A percentile compares a stretch with the other conserved stretches of the same genome.
Conservation (phyloP, 2,888 invertebrate species). For the Linhomoeus sp. region DNA sequence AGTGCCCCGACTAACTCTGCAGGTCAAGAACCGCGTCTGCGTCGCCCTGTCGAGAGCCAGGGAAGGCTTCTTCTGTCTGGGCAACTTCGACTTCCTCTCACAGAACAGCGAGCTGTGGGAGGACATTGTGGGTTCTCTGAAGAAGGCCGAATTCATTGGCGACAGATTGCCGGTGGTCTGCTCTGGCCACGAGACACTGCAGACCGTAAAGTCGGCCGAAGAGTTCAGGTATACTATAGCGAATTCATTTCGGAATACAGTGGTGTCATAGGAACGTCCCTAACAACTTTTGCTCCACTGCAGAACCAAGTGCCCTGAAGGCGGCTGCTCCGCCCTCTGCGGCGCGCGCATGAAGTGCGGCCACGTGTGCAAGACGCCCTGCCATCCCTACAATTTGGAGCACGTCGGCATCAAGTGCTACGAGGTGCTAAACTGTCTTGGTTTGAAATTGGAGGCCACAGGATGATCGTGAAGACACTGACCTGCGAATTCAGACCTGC, state of each 20-base stretch:
- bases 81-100: conserved; percentile 36
- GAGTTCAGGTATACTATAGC: conserved; percentile 15
- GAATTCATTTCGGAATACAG: too few species aligned
- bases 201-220: not conserved
- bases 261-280: too few species aligned
- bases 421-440: too few species aligned
- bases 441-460: too few species aligned
- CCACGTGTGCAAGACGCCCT: conserved; percentile 41
- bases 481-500: too few species aligned
- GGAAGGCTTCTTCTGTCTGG: conserved; percentile 50
- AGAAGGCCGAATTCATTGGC: conserved; percentile 1
- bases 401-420: conserved; percentile 37
- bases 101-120: conserved; percentile 8
- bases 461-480: too few species aligned
- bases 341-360: conserved; percentile 38
- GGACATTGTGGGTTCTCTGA: not conserved
- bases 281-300: too few species aligned
- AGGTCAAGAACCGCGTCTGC: conserved; percentile 23
- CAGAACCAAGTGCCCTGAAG: conserved; percentile 15
- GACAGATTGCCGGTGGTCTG: conserved; percentile 10
- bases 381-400: conserved; percentile 40
- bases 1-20: not conserved
- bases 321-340: conserved; percentile 41
- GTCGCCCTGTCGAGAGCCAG: conserved; percentile 46
- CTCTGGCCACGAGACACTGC: conserved; percentile 9